These are phyloP conservation scores for human (Homo sapiens) DNA, from an alignment of 2,113 vertebrate genomes.

Conservation along the genomic window GRCh38 chr3:58805001-58805500, in stretches of 20 bases:
- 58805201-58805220: background rate
- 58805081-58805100: background rate
- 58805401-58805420: background rate
- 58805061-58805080: background rate
- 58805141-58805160: constrained; percentile 6
- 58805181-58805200: background rate
- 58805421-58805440: background rate
- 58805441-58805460: background rate
- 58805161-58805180: background rate
- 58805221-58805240: background rate
- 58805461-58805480: background rate
- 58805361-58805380: background rate
- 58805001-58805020: background rate
- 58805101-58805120: background rate
- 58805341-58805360: background rate
- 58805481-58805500: background rate
- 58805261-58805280: background rate
- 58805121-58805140: background rate
- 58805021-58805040: background rate
- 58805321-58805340: background rate
- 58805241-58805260: constrained; percentile 15
- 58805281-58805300: background rate
- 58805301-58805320: background rate
- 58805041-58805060: background rate
- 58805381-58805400: background rate